Base-by-base conservation (phyloP, 2,797 vertebrate genomes). In the Rhynchotus rufescens region DNA sequence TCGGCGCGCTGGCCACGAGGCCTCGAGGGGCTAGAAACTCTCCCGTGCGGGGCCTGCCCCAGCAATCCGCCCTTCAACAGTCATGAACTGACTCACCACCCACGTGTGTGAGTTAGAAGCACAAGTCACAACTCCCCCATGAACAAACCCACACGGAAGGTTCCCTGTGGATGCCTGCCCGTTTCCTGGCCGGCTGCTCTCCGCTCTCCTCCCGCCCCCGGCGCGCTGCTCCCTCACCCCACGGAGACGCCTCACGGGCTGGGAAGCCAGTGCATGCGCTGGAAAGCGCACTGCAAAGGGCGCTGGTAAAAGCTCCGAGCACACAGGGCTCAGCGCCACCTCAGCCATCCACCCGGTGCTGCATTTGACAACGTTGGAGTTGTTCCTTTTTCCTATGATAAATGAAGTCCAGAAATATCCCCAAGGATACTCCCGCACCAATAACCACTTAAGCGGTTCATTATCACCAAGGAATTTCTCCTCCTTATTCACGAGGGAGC, bases 81-180 rank as follows among this genome's bases (percentile, higher is more conserved):
- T 80, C 90, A 84, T 69, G 34, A 80, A 67, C 85, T 34, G 59
- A 83, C 77, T 85, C 45, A 66, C 66, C 59, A 73, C 57, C 25
- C 40, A 32, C 69, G 71, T 51, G 86, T 40, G 87, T 76, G 94
- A 85, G 80, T 88, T 68, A 73, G 56, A 78, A 26, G 34, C 76
- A 59, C 30, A 88, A 84, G 80, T 94, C 81, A 51, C 77, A 65
- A 88, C 57, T 71, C 32, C 17, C 45, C 56, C 66, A 71, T 68
- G 38, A 71, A 72, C 34, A 49, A 84, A 73, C 47, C 7, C 7
- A 71, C 49, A 64, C 76, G 62, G 68, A 89, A 75, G 34, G 73
- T 85, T 73, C n/a, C 11, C 1, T 0, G 54, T 1, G 51, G 51
- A 26, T 3, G 15, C 57, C 52, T 78, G 38, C 28, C 34, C 9